phyloP scores from a whole-genome alignment of 2,113 vertebrate genomes.

The Myiozetetes cayanensis region DNA sequence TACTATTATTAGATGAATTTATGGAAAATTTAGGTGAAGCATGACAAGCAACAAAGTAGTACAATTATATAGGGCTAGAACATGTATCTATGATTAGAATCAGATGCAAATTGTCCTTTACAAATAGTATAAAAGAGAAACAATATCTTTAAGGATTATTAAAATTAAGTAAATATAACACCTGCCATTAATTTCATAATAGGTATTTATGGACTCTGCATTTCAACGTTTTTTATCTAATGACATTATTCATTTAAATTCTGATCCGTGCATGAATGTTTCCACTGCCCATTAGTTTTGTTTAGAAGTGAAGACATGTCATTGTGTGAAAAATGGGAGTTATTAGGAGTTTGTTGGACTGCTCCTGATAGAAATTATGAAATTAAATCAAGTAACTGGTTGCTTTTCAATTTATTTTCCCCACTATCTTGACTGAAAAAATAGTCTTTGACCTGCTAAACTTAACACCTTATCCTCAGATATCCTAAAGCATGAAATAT shows the following conservation, averaged over 20 bases:
- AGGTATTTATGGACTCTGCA: constrained; percentile 36
- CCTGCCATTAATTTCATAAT: constrained; percentile 59
- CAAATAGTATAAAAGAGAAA: constrained; percentile 24
- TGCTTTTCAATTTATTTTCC: constrained; percentile 37
- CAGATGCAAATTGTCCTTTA: constrained; percentile 18
- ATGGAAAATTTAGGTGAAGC: constrained; percentile 10
- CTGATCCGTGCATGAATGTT: not conserved
- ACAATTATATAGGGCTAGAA: not conserved
- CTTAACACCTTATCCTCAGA: not conserved
- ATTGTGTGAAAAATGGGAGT: constrained; percentile 55
- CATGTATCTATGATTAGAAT: not conserved
- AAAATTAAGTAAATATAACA: constrained; percentile 50
- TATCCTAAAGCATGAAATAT: not conserved
- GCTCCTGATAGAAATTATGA: constrained; percentile 26
- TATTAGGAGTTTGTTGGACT: constrained; percentile 34
- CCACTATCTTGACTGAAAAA: not conserved
- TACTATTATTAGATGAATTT: constrained; percentile 11
- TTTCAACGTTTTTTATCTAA: constrained; percentile 37
- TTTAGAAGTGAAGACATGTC: constrained; percentile 44
- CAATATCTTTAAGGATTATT: constrained; percentile 41
- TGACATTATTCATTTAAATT: constrained; percentile 50
- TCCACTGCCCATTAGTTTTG: constrained; percentile 65
- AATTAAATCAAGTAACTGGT: constrained; percentile 47
- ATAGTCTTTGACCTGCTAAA: not conserved
- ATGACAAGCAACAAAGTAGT: not conserved